These are phyloP conservation scores for Ligdia adustata DNA, from an alignment of 2,888 invertebrate genomes.

Conservation along the genomic window DNA sequence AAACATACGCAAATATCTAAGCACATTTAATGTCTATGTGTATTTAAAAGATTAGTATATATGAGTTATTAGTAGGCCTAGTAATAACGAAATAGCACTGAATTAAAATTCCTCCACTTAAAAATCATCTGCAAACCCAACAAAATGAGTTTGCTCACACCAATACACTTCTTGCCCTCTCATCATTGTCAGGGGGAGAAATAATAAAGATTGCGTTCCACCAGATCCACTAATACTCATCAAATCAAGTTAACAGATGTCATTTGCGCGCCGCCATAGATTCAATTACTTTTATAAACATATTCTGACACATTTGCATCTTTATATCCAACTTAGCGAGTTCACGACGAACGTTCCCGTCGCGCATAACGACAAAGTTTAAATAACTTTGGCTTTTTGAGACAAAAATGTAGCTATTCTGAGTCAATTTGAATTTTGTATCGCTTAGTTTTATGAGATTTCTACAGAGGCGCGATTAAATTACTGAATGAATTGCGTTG, in stretches of 20 bases:
- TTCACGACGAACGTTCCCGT: conserved; percentile 5
- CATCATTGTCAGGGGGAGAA: conserved; percentile 1
- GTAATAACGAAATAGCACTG: no score
- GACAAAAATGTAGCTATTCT: conserved; percentile 4
- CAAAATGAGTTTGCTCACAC: neutral
- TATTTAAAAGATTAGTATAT: no score
- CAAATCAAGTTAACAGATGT: conserved; percentile 70
- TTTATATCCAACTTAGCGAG: conserved; percentile 36
- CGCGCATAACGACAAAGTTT: conserved; percentile 21
- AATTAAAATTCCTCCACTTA: no score
- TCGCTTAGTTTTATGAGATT: conserved; percentile 24
- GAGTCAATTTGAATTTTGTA: conserved; percentile 22
- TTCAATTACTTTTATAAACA: conserved; percentile 79
- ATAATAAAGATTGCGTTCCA: conserved; percentile 1
- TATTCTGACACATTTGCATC: conserved; percentile 73
- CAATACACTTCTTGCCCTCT: conserved; percentile 1
- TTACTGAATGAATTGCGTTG: conserved; percentile 5
- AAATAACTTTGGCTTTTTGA: conserved; percentile 33
- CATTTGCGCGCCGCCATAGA: conserved; percentile 50
- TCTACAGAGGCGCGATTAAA: conserved; percentile 19
- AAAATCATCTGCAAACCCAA: neutral
- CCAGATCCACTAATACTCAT: conserved; percentile 41
- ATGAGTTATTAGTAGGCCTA: no score
- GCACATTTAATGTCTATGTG: no score
- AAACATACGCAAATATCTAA: no score